These are phyloP conservation scores for Ischnus inquisitorius DNA, from an alignment of 2,888 invertebrate species.

Conservation along the genomic window DNA sequence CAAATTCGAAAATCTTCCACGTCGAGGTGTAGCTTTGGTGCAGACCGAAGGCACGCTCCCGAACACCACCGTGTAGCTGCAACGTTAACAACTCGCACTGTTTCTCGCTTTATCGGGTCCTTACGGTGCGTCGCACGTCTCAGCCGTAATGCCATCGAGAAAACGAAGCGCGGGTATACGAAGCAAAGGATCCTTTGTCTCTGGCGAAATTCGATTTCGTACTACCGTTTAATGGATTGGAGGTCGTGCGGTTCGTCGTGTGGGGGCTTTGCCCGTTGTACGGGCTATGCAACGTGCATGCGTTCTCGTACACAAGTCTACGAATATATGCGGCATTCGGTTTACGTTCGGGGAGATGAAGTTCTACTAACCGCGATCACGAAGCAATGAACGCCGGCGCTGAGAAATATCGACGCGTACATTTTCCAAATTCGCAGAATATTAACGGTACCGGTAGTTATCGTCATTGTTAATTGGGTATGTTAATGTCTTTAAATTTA, in stretches of 20 bases:
- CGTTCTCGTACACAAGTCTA: conserved; percentile 4
- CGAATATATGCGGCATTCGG: neutral
- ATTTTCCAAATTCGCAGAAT: neutral
- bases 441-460: no score
- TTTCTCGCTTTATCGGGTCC: conserved; percentile 64
- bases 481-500: no score
- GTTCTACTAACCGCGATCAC: neutral
- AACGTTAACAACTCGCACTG: conserved; percentile 10
- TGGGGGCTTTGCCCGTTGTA: conserved; percentile 24
- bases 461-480: no score
- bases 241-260: conserved; percentile 33
- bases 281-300: conserved; percentile 8
- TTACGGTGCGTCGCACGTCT: conserved; percentile 75
- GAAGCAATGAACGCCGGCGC: neutral
- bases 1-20: neutral
- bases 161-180: conserved; percentile 40
- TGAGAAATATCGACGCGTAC: neutral
- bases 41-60: neutral
- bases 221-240: conserved; percentile 77
- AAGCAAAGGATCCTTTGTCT: conserved; percentile 73
- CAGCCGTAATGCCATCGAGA: conserved; percentile 73
- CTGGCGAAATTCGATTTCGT: conserved; percentile 80
- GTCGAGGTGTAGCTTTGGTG: neutral
- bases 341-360: neutral
- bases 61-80: neutral